These are phyloP conservation scores for Drosophila ezoana DNA, from an alignment of 2,888 invertebrate species.

Conservation along the genomic window DNA sequence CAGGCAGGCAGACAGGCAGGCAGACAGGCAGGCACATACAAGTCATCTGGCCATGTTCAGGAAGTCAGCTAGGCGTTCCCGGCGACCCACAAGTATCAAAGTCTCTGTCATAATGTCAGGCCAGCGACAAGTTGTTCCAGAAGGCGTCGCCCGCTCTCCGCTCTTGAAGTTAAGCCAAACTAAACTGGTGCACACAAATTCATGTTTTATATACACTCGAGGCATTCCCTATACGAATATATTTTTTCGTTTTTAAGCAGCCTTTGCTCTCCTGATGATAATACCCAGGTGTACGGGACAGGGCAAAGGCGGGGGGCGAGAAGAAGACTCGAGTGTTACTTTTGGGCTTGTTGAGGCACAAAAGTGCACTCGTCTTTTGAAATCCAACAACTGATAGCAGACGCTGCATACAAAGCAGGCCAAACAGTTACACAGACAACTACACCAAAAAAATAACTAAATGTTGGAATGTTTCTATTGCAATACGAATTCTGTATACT, in stretches of 20 bases:
- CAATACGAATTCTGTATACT: neutral
- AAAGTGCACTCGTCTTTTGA: conserved; percentile 62
- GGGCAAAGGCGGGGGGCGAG: neutral
- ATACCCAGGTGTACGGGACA: conserved; percentile 19
- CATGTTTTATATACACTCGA: conserved; percentile 8
- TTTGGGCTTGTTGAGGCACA: conserved; percentile 52
- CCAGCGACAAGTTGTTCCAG: conserved; percentile 66
- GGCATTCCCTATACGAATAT: conserved; percentile 44
- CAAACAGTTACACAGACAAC: conserved; percentile 9
- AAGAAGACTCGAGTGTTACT: conserved; percentile 45
- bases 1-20: neutral
- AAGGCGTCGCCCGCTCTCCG: neutral
- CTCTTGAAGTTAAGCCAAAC: conserved; percentile 25
- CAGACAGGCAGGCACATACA: conserved; percentile 55
- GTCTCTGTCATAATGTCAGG: conserved; percentile 66
- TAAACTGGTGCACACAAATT: conserved; percentile 18
- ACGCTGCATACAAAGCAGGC: conserved; percentile 63
- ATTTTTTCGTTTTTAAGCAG: conserved; percentile 35
- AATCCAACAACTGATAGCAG: conserved; percentile 63
- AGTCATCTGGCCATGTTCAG: conserved; percentile 76
- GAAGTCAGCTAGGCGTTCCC: conserved; percentile 73
- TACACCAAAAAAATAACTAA: neutral
- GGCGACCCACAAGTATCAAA: conserved; percentile 30
- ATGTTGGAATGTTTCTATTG: neutral
- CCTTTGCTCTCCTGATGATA: conserved; percentile 33